Evolutionary conservation across 2,113 vertebrate genomes (phyloP).

Genomic region (Glareola pratincola): DNA sequence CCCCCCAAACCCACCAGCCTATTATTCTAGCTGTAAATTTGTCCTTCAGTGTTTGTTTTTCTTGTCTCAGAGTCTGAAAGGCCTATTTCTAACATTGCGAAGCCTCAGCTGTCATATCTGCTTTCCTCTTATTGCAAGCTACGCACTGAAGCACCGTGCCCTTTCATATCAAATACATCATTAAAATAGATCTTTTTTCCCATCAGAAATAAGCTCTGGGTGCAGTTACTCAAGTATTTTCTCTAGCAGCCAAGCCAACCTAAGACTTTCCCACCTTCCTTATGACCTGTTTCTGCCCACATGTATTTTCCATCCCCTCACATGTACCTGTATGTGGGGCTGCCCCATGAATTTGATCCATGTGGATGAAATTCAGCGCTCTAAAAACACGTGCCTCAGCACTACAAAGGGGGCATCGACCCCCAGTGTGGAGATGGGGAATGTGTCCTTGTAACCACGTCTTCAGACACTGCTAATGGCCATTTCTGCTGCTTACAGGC

Average conservation of each 20-base stretch:
- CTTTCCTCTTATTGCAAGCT: slow-evolving; percentile 29
- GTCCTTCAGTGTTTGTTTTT: slow-evolving; percentile 60
- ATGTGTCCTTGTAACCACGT: not conserved
- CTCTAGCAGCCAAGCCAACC: not conserved
- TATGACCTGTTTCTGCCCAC: not conserved
- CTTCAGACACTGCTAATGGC: not conserved
- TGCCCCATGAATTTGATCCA: not conserved
- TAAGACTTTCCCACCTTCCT: not conserved
- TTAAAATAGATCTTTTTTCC: slow-evolving; percentile 27
- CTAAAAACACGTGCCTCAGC: not conserved
- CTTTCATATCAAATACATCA: slow-evolving; percentile 56
- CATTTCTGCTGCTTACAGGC: not conserved
- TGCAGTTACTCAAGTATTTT: not conserved
- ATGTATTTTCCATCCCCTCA: not conserved
- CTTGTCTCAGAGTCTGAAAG: not conserved
- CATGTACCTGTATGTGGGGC: not conserved
- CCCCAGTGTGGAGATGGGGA: accelerated
- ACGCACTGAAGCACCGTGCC: not conserved
- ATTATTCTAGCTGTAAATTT: slow-evolving; percentile 46
- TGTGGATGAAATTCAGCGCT: not conserved
- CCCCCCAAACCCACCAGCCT: slow-evolving; percentile 43
- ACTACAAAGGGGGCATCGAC: not conserved
- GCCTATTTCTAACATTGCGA: slow-evolving; percentile 1
- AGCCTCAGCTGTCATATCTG: slow-evolving; percentile 58
- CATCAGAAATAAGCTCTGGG: not conserved